phyloP scores from a whole-genome alignment of 2,797 vertebrate species.

The Pygocentrus nattereri region DNA sequence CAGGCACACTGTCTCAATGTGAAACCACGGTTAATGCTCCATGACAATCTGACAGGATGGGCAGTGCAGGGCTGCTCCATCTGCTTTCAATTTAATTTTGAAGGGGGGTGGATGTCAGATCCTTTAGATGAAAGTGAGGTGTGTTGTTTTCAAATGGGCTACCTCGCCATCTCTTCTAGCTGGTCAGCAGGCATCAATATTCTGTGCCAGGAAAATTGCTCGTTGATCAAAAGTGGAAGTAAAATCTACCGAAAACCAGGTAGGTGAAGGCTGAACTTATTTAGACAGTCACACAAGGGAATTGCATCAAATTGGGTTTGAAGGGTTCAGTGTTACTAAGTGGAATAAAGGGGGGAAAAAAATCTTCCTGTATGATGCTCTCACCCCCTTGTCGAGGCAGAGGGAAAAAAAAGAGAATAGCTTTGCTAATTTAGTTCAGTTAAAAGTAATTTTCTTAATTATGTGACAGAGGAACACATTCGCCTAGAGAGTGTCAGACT shows the following conservation, averaged over 20 bases:
- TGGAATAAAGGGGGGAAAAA: conserved; percentile 86
- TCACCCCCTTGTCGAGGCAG: conserved; percentile 76
- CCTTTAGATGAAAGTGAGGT: conserved; percentile 58
- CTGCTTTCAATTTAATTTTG: conserved; percentile 86
- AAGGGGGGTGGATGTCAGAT: conserved; percentile 52
- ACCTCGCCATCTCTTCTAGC: conserved; percentile 83
- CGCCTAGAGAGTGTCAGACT: conserved; percentile 80
- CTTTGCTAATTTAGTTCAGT: conserved; percentile 84
- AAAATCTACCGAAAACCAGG: conserved; percentile 87
- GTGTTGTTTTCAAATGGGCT: conserved; percentile 79
- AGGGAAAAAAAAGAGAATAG: conserved; percentile 83
- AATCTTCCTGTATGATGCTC: conserved; percentile 91
- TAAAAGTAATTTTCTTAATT: conserved; percentile 93
- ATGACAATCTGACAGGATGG: conserved; percentile 77
- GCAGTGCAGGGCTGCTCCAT: conserved; percentile 76
- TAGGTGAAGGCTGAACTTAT: conserved; percentile 83
- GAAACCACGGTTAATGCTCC: conserved; percentile 77
- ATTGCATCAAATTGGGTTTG: conserved; percentile 69
- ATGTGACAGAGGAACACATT: conserved; percentile 82
- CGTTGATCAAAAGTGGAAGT: conserved; percentile 82
- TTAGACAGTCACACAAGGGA: conserved; percentile 79
- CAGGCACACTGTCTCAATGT: conserved; percentile 71
- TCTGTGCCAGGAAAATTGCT: conserved; percentile 84
- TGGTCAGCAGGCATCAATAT: conserved; percentile 79
- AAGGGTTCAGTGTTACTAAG: conserved; percentile 81